Conservation (phyloP, 2,888 invertebrate species). For the Oligia fasciuncula region DNA sequence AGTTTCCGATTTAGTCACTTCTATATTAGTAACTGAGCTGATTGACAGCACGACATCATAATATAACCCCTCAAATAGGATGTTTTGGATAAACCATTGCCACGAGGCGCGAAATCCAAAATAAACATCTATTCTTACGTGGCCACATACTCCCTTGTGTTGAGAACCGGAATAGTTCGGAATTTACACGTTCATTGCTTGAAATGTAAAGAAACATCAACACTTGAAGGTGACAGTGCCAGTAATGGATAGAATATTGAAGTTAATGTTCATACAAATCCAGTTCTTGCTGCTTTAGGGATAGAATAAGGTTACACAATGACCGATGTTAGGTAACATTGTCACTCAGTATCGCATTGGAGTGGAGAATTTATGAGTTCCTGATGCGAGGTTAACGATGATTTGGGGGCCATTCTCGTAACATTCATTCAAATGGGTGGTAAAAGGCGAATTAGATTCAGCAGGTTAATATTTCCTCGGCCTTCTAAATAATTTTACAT, state of each 20-base stretch:
- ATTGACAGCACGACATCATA: conserved; percentile 65
- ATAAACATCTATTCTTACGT: conserved; percentile 74
- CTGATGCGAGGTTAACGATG: conserved; percentile 56
- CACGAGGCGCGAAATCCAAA: conserved; percentile 76
- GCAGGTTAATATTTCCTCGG: conserved; percentile 29
- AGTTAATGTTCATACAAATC: conserved; percentile 12
- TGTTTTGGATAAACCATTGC: conserved; percentile 73
- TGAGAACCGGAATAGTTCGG: conserved; percentile 46
- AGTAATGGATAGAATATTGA: conserved; percentile 43
- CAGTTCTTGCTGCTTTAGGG: conserved; percentile 15
- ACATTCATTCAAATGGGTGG: conserved; percentile 35
- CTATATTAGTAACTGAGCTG: conserved; percentile 38
- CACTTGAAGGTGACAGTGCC: not conserved
- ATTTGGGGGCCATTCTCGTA: conserved; percentile 52
- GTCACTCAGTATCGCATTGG: conserved; percentile 61
- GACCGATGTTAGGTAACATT: conserved; percentile 63
- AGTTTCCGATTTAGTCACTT: conserved; percentile 17
- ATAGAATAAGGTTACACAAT: conserved; percentile 58
- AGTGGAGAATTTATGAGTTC: conserved; percentile 66
- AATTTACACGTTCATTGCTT: conserved; percentile 55
- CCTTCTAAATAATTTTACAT: conserved; percentile 16
- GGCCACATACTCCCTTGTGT: conserved; percentile 49
- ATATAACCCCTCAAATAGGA: conserved; percentile 69
- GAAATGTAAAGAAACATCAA: conserved; percentile 17
- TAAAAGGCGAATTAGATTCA: conserved; percentile 27